These are phyloP conservation scores for Alloscopus bannaensis DNA, from an alignment of 2,888 invertebrate genomes.

Conservation along the genomic window DNA sequence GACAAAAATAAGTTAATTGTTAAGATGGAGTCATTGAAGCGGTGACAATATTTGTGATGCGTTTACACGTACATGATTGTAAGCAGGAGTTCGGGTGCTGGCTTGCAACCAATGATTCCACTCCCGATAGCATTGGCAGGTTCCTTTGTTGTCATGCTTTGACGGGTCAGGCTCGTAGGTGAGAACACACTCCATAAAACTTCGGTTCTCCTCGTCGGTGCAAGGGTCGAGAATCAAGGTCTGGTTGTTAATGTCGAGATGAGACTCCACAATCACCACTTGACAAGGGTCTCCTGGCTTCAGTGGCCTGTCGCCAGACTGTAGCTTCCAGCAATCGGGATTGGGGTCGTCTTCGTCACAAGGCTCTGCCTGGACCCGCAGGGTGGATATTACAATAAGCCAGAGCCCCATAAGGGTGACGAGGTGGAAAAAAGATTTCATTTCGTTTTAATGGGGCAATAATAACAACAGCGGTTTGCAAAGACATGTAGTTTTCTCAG, in stretches of 20 bases:
- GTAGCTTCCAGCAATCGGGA: background rate
- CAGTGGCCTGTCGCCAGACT: background rate
- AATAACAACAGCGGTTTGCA: too few species aligned
- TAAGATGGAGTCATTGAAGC: background rate
- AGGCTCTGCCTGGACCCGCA: background rate
- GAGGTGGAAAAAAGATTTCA: too few species aligned
- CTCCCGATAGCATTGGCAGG: conserved; percentile 10
- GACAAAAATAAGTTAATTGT: background rate
- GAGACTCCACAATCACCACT: background rate
- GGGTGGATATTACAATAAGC: background rate
- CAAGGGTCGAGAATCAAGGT: conserved; percentile 7
- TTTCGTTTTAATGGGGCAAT: too few species aligned
- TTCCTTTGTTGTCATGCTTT: conserved; percentile 1
- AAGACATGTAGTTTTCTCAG: too few species aligned
- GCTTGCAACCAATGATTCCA: background rate
- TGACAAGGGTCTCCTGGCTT: background rate
- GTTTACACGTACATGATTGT: conserved; percentile 11
- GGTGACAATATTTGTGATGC: too few species aligned
- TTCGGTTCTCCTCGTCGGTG: conserved; percentile 24
- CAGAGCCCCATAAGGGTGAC: too few species aligned
- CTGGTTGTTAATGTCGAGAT: background rate
- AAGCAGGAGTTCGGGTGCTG: background rate
- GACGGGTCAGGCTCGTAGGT: background rate
- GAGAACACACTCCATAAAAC: conserved; percentile 27
- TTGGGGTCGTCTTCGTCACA: background rate